A percentile compares a stretch with the other conserved stretches of the same genome.
phyloP scores from a whole-genome alignment of 2,888 invertebrate genomes.

The Magallana nippona region DNA sequence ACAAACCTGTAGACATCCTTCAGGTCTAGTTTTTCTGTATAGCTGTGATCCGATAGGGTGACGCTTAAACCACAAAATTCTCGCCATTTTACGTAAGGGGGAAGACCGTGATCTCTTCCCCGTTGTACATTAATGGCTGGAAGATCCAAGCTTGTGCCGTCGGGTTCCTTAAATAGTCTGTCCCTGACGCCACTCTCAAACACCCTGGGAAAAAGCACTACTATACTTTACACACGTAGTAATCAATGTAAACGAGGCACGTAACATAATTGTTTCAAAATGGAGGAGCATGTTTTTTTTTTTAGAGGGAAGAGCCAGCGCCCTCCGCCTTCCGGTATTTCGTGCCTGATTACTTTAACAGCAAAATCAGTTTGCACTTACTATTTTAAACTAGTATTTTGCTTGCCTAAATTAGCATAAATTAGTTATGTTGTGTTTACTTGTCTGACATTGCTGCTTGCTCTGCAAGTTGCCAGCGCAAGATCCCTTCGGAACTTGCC shows the following conservation, averaged over 20 bases:
- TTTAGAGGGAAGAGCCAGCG: too few relatives aligned
- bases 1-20: constrained; percentile 49
- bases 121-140: constrained; percentile 93
- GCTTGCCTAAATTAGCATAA: too few relatives aligned
- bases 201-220: constrained; percentile 52
- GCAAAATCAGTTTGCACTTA: too few relatives aligned
- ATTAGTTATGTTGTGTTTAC: neutral
- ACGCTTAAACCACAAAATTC: constrained; percentile 69
- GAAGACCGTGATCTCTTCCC: constrained; percentile 92
- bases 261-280: too few relatives aligned
- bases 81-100: constrained; percentile 87
- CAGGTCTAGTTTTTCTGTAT: constrained; percentile 39
- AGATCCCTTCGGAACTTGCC: constrained; percentile 13
- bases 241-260: too few relatives aligned
- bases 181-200: constrained; percentile 91
- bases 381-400: too few relatives aligned
- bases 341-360: too few relatives aligned
- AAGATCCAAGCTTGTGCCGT: constrained; percentile 84
- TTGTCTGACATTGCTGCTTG: neutral
- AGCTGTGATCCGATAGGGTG: constrained; percentile 49
- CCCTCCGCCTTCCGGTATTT: too few relatives aligned
- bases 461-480: constrained; percentile 27
- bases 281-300: too few relatives aligned
- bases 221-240: too few relatives aligned
- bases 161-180: constrained; percentile 86